Evolutionary conservation across 2,888 invertebrate species (phyloP).

Genomic region (Acronicta aceris): DNA sequence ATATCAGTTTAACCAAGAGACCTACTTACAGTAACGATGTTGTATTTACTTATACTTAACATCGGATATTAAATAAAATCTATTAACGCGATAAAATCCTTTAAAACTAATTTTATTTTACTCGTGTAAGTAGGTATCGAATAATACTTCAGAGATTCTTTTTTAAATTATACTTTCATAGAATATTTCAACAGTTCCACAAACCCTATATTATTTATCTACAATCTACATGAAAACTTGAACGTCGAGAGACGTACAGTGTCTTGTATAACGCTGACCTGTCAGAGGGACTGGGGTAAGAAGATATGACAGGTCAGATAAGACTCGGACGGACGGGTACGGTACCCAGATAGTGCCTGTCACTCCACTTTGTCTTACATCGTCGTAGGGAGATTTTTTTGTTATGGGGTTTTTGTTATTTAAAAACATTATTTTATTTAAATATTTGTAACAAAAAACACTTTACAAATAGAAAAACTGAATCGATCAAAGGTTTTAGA

Average conservation of each 20-base stretch:
- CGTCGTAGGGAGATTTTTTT: constrained; percentile 1
- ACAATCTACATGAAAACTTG: constrained; percentile 24
- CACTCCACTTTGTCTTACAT: constrained; percentile 14
- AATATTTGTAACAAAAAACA: no score
- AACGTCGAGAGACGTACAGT: constrained; percentile 13
- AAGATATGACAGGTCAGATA: constrained; percentile 52
- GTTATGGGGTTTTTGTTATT: background rate
- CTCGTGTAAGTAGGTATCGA: no score
- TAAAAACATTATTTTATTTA: no score
- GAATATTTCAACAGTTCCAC: constrained; percentile 3
- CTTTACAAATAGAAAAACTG: background rate
- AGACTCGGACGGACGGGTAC: constrained; percentile 25
- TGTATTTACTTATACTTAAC: no score
- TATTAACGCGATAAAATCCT: no score
- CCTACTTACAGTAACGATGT: no score
- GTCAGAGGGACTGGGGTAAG: constrained; percentile 37
- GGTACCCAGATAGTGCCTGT: constrained; percentile 38
- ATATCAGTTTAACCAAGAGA: no score
- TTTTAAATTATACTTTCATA: no score
- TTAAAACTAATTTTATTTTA: no score
- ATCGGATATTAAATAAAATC: no score
- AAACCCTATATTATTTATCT: constrained; percentile 30
- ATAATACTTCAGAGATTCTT: no score
- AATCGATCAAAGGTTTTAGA: no score
- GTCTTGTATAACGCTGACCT: constrained; percentile 29